These are phyloP conservation scores for Cheilosia soror DNA, from an alignment of 2,888 invertebrate genomes.

Conservation along the genomic window DNA sequence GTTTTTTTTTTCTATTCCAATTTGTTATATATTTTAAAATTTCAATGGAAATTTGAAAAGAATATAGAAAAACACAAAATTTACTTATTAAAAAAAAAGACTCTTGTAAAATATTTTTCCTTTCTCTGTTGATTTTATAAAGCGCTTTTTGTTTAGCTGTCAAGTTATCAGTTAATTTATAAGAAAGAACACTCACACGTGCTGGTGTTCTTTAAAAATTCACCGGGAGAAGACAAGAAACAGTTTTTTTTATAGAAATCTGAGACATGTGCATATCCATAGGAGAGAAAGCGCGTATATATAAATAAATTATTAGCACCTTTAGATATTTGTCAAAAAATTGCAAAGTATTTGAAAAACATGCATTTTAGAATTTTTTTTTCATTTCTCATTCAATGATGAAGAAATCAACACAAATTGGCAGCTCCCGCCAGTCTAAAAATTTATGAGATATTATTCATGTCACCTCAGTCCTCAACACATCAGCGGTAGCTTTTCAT, in stretches of 20 bases:
- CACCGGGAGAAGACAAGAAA: background rate
- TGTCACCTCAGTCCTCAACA: background rate
- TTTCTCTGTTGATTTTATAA: background rate
- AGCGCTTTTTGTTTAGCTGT: constrained; percentile 3
- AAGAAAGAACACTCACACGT: constrained; percentile 18
- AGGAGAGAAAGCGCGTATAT: background rate
- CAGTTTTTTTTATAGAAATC: background rate
- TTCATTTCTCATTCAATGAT: no score
- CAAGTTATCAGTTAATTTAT: constrained; percentile 14
- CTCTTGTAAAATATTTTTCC: background rate
- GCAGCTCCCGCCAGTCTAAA: background rate
- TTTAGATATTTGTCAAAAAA: background rate
- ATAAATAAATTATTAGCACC: constrained; percentile 1
- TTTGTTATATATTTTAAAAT: constrained; percentile 4
- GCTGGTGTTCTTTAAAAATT: constrained; percentile 10
- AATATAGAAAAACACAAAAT: background rate
- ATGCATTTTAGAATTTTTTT: no score
- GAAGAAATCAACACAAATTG: background rate
- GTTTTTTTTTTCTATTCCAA: constrained; percentile 9
- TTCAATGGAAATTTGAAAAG: constrained; percentile 9
- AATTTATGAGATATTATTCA: background rate
- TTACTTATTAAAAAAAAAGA: background rate
- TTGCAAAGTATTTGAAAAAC: no score
- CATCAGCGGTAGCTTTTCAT: constrained; percentile 8
- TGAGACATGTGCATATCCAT: background rate